These are phyloP conservation scores for Gasterosteus aculeatus DNA, from an alignment of 2,113 vertebrate genomes.

Conservation along the genomic window DNA sequence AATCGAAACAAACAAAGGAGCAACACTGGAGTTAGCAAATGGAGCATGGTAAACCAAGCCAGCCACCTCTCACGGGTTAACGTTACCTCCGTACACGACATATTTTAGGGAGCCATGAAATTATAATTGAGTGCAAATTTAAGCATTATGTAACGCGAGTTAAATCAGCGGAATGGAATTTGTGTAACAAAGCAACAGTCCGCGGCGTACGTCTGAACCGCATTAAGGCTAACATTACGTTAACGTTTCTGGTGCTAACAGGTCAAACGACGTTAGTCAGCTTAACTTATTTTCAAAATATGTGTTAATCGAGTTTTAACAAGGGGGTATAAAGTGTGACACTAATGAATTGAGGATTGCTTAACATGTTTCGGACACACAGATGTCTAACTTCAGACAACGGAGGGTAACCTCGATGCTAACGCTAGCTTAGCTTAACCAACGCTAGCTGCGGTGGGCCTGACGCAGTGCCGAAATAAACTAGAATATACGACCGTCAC, in stretches of 20 bases:
- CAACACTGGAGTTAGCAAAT: background rate
- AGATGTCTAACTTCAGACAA: background rate
- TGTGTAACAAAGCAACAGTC: background rate
- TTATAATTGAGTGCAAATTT: background rate
- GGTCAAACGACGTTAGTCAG: background rate
- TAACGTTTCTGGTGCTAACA: background rate
- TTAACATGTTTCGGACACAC: background rate
- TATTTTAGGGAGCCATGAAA: background rate
- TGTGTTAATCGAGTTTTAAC: background rate
- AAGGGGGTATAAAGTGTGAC: background rate
- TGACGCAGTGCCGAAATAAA: background rate
- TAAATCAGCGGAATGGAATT: background rate
- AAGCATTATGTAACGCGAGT: background rate
- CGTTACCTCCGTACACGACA: background rate
- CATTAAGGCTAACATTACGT: no score
- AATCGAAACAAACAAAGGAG: background rate
- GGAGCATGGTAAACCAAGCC: background rate
- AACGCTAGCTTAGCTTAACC: slow-evolving; percentile 22
- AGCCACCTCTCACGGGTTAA: background rate
- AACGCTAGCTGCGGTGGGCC: slow-evolving; percentile 8
- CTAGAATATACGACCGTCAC: rapidly evolving
- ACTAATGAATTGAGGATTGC: background rate
- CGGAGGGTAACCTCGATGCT: slow-evolving; percentile 3
- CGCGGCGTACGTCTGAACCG: no score
- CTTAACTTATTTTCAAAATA: background rate